A percentile compares a stretch with the other conserved stretches of the same genome.
Evolutionary conservation across 2,888 invertebrate species (phyloP).

Genomic region (Deilephila porcellus): DNA sequence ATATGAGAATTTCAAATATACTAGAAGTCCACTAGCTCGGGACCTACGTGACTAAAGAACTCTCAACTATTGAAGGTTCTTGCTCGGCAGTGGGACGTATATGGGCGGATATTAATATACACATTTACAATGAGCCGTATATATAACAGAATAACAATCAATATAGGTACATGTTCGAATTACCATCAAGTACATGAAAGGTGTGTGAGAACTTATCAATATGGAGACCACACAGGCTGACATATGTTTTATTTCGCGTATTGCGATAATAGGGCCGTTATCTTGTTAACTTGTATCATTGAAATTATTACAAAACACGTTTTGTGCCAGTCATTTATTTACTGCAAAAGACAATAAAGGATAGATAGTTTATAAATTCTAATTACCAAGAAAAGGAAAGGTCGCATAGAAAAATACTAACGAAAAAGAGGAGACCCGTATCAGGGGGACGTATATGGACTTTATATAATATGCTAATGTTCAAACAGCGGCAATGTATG

Average conservation of each 20-base stretch:
- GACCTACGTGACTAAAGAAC: background rate
- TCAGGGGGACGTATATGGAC: too few species aligned
- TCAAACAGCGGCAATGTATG: too few species aligned
- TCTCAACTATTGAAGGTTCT: background rate
- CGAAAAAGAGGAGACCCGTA: too few species aligned
- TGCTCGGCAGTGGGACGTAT: background rate
- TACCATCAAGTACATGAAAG: constrained; percentile 6
- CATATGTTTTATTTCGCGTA: constrained; percentile 6
- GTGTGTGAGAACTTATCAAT: constrained; percentile 6
- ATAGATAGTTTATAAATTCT: too few species aligned
- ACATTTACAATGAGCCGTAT: too few species aligned
- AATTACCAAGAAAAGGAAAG: too few species aligned
- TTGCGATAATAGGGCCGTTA: background rate
- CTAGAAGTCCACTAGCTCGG: too few species aligned
- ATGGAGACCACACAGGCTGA: background rate
- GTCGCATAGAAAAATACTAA: too few species aligned
- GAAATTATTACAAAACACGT: background rate
- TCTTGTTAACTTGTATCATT: constrained; percentile 6
- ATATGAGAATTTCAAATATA: too few species aligned
- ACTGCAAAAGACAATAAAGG: background rate
- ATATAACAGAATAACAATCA: background rate
- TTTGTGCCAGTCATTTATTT: background rate
- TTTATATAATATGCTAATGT: too few species aligned
- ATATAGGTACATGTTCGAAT: background rate
- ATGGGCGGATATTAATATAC: background rate